Base-by-base conservation (phyloP, 2,113 vertebrate species). In the Hippoglossus stenolepis region DNA sequence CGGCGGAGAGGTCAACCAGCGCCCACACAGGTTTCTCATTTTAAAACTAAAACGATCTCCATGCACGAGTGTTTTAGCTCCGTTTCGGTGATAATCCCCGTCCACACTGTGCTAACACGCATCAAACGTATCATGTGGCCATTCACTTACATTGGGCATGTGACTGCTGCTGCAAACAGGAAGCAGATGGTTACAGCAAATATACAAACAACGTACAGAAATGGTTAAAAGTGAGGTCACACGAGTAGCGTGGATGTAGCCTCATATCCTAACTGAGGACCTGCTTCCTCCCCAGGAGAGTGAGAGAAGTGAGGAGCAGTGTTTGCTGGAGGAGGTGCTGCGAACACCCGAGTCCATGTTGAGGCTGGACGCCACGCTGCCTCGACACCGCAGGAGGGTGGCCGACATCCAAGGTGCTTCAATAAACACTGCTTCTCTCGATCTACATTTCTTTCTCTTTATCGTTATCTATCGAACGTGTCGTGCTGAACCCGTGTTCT, bases 251-350 rank as follows among this genome's bases (percentile, higher is more conserved):
- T 31, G 31, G 31, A 6, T 38, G 35, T 38, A 2, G 35, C 35
- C 35, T 38, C 23, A 26, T 10, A 43, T 67, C 21, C 23, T 67
- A 35, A 84, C 3, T 6, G 1, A 17, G 1, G 23, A 1, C 15
- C 9, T 51, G 18, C 51, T 53, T 18, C 10, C 43, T 57, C 18
- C 14, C 2, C 56, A 94, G 93, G 90, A 90, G 20, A 73, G 59
- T 43, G 82, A 90, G 54, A 88, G 90, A 12, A 77, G 62, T 47
- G 81, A 91, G 58, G 90, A 93, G 21, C 93, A 94, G 64, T 49
- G 70, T 31, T 78, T 68, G 59, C 81, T 95, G 67, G 94, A 94
- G 83, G 91, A 93, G 62, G 79, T 95, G 43, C 80, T 95, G 74
- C 91, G 62, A 23, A 93, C 92, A 2, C 90, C 93, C 0, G 92